Evolutionary conservation across 2,797 vertebrate species (phyloP), one percentile per base, ranked within the genome.

Genomic region (Fistularia commersonii): DNA sequence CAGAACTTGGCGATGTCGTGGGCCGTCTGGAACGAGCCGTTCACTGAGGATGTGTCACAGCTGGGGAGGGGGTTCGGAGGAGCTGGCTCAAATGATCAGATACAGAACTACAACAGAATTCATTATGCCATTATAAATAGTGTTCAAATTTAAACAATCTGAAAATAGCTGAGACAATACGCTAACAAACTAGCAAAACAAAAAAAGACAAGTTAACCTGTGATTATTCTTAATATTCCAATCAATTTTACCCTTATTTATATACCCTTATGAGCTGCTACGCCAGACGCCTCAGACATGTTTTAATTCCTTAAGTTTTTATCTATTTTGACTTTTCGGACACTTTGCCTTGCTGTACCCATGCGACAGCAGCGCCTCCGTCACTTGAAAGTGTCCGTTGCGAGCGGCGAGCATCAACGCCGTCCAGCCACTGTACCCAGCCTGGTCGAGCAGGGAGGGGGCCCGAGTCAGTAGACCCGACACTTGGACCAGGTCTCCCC

Each of bases 1-100:
- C 96, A 98, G 85, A 98, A 97, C 72, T 81, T 87, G 64, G 94
- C 94, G 47, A 98, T 90, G 37, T 98, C 94, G 49, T 90, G 80
- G 54, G 95, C 94, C 3, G 93, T 97, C 70, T 99, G 94, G 1
- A 82, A 92, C 11, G 94, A 94, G 48, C 86, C 85, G 85, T 97
- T 99, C 47, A 90, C 55, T 0, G 81, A 43, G 38, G 87, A 87
- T 41, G 66, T 92, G 74, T 97, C 91, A 59, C 94, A 95, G 58
- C 95, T 97, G 45, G 0, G 72, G 44, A 31, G 5, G 11, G 6
- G 10, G 55, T 7, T 3, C 0, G 48, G 47, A 41, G 38, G 0
- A 32, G n/a, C 54, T 2, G n/a, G 4, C 8, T 6, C 39, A 41
- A 7, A 7, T 36, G 35, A 10, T 36, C 35, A 36, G 7, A 23